Base-by-base conservation (phyloP, 2,888 invertebrate genomes). In the Germaria angustata region DNA sequence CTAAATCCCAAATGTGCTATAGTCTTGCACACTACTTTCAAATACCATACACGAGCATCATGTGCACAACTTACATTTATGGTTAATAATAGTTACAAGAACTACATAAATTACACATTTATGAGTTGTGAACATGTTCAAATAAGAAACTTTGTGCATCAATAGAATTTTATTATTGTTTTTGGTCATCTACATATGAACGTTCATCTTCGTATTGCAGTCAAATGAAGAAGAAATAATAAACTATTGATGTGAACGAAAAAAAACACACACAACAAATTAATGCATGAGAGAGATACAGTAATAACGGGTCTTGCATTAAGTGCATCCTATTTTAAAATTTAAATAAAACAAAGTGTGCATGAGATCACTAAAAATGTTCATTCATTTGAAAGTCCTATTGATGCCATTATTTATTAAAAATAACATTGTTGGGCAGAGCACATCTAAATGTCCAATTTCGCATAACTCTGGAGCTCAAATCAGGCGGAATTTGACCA, bases 81-180 rank as follows among this genome's bases (percentile, higher is more conserved):
- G 28, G 28, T 46, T 32, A 63, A 53, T 71, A 78, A 71, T 69
- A 55, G 24, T 46, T 46, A 63, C 51, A 63, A 78, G 77, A 78
- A 63, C 34, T 57, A 71, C 46, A 75, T 80, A 80, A 80, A 80
- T 80, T 69, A 80, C 57, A 80, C 63, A 75, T 75, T 80, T 80
- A 80, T 80, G 80, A 75, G 57, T 76, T 80, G 80, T 71, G 75
- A 75, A 75, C 80, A 80, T 69, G 80, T 69, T 65, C 55, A 15
- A 17, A 53, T 57, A 66, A 39, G 49, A 80, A 75, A 69, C 63
- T 65, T 36, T 39, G 20, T 41, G 36, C 49, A 68, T 59, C 49
- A 72, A 73, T 63, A 55, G 49, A 32, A 75, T 61, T 69, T 80
- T 69, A 49, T 71, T 44, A 59, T 51, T 59, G 13, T 59, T 72